Evolutionary conservation across 2,888 invertebrate species (phyloP).

Genomic region (Brenthis ino): DNA sequence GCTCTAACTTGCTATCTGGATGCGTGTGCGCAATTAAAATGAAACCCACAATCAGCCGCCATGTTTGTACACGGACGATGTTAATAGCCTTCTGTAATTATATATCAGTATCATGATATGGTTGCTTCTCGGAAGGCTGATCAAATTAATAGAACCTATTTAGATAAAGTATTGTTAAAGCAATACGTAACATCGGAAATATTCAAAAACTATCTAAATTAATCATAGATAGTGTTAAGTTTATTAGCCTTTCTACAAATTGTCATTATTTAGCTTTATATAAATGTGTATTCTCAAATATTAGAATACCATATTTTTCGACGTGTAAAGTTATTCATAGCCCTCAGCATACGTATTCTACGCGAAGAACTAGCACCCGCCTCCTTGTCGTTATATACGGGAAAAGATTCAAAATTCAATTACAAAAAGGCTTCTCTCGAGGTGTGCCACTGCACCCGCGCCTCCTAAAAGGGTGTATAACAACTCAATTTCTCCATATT

Average conservation of each 20-base stretch:
- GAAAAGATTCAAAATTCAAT: constrained; percentile 81
- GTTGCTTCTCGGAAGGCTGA: constrained; percentile 79
- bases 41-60: constrained; percentile 81
- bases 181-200: constrained; percentile 23
- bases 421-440: constrained; percentile 78
- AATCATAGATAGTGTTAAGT: constrained; percentile 3
- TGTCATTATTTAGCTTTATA: neutral
- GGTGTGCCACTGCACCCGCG: constrained; percentile 78
- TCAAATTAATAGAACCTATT: constrained; percentile 79
- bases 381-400: constrained; percentile 73
- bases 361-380: constrained; percentile 66
- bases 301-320: constrained; percentile 50
- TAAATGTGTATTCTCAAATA: neutral
- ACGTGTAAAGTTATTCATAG: constrained; percentile 69
- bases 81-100: constrained; percentile 81
- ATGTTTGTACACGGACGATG: constrained; percentile 82
- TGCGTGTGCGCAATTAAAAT: constrained; percentile 82
- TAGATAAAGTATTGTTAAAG: constrained; percentile 42
- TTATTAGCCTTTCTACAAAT: constrained; percentile 21
- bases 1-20: constrained; percentile 72
- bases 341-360: constrained; percentile 47
- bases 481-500: constrained; percentile 82
- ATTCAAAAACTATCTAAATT: constrained; percentile 22
- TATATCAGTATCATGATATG: constrained; percentile 77
- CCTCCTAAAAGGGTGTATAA: constrained; percentile 79